Evolutionary conservation across 2,888 invertebrate species (phyloP), one percentile per base, ranked within the genome.

Genomic region (Meliscaeva auricollis): DNA sequence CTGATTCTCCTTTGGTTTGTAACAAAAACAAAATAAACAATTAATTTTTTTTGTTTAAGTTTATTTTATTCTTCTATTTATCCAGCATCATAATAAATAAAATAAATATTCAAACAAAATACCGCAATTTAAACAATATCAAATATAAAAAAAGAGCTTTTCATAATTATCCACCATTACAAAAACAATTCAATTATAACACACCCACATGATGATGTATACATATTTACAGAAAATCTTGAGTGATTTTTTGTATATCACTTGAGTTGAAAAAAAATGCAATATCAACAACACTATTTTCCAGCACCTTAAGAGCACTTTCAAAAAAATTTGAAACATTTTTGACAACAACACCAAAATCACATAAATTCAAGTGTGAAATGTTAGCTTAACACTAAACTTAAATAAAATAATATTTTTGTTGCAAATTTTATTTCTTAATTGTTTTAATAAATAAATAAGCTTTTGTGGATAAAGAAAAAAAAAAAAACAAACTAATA

Each of bases 351-450:
- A 62, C 26, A 38, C 26, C 26, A 69, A 46, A 54, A 11, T 17
- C 11, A 32, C 5, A 68, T 20, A 4, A 35, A 74, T 46, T 52
- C 15, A 38, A 38, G n/a, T 56, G 9, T 60, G n/a, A 46, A 46
- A 68, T 50, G 32, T 72, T 77, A 72, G 72, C 66, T 82, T 66
- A 52, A 41, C 66, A 78, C 73, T 58, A 9, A 11, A 38, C 9
- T 8, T 46, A 6, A 54, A 13, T 44, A 46, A 46, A 68, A 30
- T 46, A 13, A 73, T 35, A 35, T 26, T 66, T 20, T 66, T n/a
- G n/a, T 72, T 66, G 77, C 70, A 72, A 66, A 50, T 44, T 54
- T 35, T 52, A 87, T 87, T 85, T 89, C 89, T 89, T 88, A 87
- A 89, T 88, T 26, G 2, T 89, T 88, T 50, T 46, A 50, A 44